These are phyloP conservation scores for Dipodomys ordii DNA, from an alignment of 2,113 vertebrate species.

Conservation along the genomic window DNA sequence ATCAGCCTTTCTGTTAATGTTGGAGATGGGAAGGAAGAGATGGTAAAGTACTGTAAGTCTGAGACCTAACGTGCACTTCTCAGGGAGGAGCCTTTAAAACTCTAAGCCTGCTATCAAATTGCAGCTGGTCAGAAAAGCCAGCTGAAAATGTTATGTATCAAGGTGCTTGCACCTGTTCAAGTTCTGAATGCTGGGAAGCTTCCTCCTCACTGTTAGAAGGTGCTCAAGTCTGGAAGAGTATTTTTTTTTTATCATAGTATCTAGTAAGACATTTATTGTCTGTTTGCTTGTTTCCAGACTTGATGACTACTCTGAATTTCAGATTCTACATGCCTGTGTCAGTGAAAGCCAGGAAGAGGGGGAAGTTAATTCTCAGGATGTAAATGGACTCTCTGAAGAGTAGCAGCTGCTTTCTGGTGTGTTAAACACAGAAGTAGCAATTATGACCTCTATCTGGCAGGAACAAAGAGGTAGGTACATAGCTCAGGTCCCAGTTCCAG, in stretches of 20 bases:
- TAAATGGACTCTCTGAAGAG: background rate
- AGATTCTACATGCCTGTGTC: too few species aligned
- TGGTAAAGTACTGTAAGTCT: fast-evolving
- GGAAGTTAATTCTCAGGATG: background rate
- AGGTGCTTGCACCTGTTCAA: background rate
- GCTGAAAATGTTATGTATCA: too few species aligned
- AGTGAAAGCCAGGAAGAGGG: background rate
- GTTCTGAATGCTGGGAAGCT: background rate
- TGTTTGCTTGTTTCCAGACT: too few species aligned
- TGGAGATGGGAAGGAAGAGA: background rate
- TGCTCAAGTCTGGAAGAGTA: too few species aligned
- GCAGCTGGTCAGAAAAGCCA: background rate
- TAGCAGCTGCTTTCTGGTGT: background rate
- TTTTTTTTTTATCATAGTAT: too few species aligned
- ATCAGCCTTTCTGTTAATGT: too few species aligned
- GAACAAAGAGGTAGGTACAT: background rate
- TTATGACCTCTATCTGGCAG: background rate
- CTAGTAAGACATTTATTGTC: too few species aligned
- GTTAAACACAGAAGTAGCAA: background rate
- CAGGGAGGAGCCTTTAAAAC: fast-evolving
- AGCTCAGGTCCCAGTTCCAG: background rate
- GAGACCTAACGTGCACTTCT: fast-evolving
- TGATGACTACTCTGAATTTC: too few species aligned
- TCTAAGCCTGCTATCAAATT: background rate
- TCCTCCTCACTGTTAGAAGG: too few species aligned